Evolutionary conservation across 2,888 invertebrate genomes (phyloP).

Genomic region (Digitonthophagus gazella): DNA sequence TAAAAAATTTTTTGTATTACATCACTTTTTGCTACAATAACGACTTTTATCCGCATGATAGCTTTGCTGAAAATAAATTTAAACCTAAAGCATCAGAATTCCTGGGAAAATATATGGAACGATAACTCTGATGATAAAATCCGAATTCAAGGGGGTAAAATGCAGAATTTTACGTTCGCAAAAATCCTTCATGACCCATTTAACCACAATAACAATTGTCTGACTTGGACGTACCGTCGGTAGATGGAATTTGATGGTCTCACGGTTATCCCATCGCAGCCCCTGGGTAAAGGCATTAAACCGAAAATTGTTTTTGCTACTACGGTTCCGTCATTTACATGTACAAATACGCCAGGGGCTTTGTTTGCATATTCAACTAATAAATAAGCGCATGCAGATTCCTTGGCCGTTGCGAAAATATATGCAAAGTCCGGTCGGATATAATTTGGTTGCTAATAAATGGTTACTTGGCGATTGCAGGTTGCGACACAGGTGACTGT

Average conservation of each 20-base stretch:
- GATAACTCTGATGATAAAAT: constrained; percentile 4
- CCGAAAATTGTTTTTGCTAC: constrained; percentile 1
- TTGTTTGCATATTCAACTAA: constrained; percentile 16
- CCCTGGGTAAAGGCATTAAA: background rate
- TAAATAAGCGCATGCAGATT: constrained; percentile 16
- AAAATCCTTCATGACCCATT: constrained; percentile 14
- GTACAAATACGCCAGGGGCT: constrained; percentile 8
- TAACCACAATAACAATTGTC: constrained; percentile 12
- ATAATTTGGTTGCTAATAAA: constrained; percentile 15
- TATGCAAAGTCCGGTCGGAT: constrained; percentile 15
- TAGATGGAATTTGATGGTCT: background rate
- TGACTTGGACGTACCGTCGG: background rate
- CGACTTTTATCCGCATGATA: background rate
- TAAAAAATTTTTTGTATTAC: background rate
- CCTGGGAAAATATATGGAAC: background rate
- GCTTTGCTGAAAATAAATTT: background rate
- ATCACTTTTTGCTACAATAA: background rate
- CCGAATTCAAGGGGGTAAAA: constrained; percentile 11
- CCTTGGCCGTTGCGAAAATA: constrained; percentile 11
- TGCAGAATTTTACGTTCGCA: constrained; percentile 8
- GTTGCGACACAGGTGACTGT: background rate
- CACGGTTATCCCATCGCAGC: background rate
- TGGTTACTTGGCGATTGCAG: constrained; percentile 4
- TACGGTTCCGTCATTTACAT: constrained; percentile 2
- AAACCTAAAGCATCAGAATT: background rate